Percentiles rank a stretch among this genome's conserved stretches.
Conservation (phyloP, 2,113 vertebrate genomes). For the Nesoenas mayeri region DNA sequence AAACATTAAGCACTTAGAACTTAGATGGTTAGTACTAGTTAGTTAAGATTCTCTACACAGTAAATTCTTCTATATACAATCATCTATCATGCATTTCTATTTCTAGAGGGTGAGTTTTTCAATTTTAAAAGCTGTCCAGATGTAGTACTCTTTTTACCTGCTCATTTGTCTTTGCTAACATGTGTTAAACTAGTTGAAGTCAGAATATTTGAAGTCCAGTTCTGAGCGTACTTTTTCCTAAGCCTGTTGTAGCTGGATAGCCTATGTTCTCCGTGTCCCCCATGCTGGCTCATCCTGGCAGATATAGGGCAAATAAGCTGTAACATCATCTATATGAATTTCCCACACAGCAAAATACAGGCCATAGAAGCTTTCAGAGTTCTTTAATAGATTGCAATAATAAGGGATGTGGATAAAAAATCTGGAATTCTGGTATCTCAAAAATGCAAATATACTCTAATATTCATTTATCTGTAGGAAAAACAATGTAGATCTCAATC, state of each 20-base stretch:
- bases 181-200: not conserved
- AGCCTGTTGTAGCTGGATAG: not conserved
- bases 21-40: not conserved
- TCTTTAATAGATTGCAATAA: not conserved
- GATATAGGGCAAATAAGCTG: not conserved
- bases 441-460: not conserved
- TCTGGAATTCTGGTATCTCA: not conserved
- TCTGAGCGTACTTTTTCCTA: not conserved
- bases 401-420: not conserved
- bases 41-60: not conserved
- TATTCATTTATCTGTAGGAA: not conserved
- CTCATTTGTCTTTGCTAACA: not conserved
- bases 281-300: not conserved
- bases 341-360: not conserved
- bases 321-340: not conserved
- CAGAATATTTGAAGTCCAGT: not conserved
- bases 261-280: not conserved
- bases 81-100: not conserved
- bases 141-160: not conserved
- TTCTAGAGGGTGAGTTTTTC: not conserved
- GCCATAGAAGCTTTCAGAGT: not conserved
- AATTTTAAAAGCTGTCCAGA: not conserved
- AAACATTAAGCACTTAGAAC: not conserved
- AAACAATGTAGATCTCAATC: not conserved
- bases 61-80: not conserved